Evolutionary conservation across 2,797 vertebrate genomes (phyloP).

Genomic region (Chromobotia macracanthus): DNA sequence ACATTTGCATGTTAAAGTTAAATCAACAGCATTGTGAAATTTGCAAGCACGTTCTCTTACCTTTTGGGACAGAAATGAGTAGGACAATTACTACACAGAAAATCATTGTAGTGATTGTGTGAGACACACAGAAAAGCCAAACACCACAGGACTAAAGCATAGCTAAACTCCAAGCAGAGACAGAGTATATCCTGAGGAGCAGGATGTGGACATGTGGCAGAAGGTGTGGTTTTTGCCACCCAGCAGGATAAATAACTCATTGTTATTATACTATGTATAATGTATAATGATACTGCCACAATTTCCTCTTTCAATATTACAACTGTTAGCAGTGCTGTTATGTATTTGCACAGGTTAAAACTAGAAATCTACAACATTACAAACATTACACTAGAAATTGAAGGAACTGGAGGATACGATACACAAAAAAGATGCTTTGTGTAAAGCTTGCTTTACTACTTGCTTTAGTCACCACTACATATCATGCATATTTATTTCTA

Average conservation of each 20-base stretch:
- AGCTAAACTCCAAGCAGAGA: not conserved
- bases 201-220: slow-evolving; percentile 57
- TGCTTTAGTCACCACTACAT: too few relatives aligned
- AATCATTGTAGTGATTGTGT: not conserved
- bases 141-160: not conserved
- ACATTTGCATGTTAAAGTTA: not conserved
- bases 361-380: not conserved
- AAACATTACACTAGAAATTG: not conserved
- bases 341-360: not conserved
- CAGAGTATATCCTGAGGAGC: slow-evolving; percentile 50
- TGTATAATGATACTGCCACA: not conserved
- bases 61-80: not conserved
- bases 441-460: too few relatives aligned
- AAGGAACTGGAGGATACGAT: not conserved
- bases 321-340: not conserved
- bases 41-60: slow-evolving; percentile 10
- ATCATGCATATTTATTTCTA: too few relatives aligned
- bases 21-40: not conserved
- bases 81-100: slow-evolving; percentile 15
- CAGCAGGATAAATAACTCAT: not conserved
- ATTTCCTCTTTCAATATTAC: not conserved
- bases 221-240: slow-evolving; percentile 45
- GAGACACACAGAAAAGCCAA: not conserved
- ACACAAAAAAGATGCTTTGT: too few relatives aligned
- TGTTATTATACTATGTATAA: too few relatives aligned